Evolutionary conservation across 2,888 invertebrate species (phyloP).

Genomic region (Gandaritis pyraliata): DNA sequence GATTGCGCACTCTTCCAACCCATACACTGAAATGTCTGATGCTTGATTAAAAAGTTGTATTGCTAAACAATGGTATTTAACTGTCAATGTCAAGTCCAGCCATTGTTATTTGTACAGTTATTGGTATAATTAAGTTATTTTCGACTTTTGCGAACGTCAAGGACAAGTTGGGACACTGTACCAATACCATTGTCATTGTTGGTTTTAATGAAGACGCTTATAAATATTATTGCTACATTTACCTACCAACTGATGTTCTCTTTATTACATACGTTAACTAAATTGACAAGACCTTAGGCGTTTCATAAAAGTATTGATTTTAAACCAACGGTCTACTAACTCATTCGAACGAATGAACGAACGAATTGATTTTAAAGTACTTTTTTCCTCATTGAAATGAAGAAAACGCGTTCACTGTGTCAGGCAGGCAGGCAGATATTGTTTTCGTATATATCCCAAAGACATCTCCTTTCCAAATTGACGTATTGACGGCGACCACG

Average conservation of each 20-base stretch:
- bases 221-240: too few species aligned
- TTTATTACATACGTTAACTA: too few species aligned
- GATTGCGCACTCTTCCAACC: slow-evolving; percentile 24
- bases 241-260: too few species aligned
- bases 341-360: too few species aligned
- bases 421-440: slow-evolving; percentile 29
- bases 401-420: slow-evolving; percentile 15
- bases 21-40: slow-evolving; percentile 26
- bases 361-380: slow-evolving; percentile 8
- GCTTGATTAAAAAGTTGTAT: slow-evolving; percentile 32
- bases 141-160: slow-evolving; percentile 20
- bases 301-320: not conserved
- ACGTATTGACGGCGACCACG: slow-evolving; percentile 42
- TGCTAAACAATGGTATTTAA: slow-evolving; percentile 35
- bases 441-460: slow-evolving; percentile 37
- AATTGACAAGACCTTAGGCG: too few species aligned
- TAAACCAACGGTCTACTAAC: too few species aligned
- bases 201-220: too few species aligned
- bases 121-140: slow-evolving; percentile 29
- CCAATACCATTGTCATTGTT: not conserved
- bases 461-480: slow-evolving; percentile 36
- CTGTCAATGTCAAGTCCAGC: slow-evolving; percentile 41
- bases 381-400: slow-evolving; percentile 20
- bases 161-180: slow-evolving; percentile 11
- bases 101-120: slow-evolving; percentile 30